Base-by-base conservation (phyloP, 1,140 invertebrate genomes). In the Episyrphus balteatus region DNA sequence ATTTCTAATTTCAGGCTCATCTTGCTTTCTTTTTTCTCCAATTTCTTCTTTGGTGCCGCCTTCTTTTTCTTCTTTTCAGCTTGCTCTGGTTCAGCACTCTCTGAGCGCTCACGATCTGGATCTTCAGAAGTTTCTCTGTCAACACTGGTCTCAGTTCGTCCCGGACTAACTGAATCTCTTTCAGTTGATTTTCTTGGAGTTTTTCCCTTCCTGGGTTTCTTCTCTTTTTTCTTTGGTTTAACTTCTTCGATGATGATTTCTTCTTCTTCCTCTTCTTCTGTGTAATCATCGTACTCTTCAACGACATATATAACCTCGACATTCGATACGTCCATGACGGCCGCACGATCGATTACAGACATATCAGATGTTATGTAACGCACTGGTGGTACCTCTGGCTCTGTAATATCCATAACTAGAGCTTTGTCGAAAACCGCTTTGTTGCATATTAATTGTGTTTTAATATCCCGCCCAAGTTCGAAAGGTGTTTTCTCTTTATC, bases 261-360 rank as follows among this genome's bases (percentile, higher is more conserved):
- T 33, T 44, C 47, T 32, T 49, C 47, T 47, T 51, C 54, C 38
- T 62, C 58, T 36, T 60, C 59, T 13, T 59, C 54, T 19, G 62
- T 64, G 5, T 53, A 51, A 47, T 65, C 65, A 43, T 67, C 65
- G 44, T 67, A 67, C 42, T 68, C 65, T 50, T 68, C 65, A 5
- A 68, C 59, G 5, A 66, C 59, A 48, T 68, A 68, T 34, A 68
- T 67, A 59, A 68, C 65, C 65, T 67, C 64, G 58, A 68, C 64
- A 55, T 68, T 68, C 17, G 65, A 68, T 13, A 68, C 62, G 47
- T 68, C 65, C 65, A 68, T 68, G 55, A 68, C 65, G 49, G 65
- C 65, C 50, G 65, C 65, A 47, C 65, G 65, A 63, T 68, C 65
- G 47, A 68, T 67, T 17, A 68, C 65, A 40, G 65, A 68, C 30